Conservation (phyloP, 2,797 vertebrate species). For the Sparus aurata region DNA sequence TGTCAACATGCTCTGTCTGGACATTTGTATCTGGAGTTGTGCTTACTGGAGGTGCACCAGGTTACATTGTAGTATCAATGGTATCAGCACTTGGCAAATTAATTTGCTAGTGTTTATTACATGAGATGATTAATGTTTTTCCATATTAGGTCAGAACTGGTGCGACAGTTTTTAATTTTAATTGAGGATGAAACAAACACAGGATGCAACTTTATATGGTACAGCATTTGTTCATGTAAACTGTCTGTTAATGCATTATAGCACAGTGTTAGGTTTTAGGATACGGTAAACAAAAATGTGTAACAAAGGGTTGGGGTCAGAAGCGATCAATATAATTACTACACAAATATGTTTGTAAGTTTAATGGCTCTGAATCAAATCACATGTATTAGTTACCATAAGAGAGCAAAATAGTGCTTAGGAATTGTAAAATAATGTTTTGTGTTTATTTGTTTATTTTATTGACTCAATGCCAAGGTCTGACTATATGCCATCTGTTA, state of each 20-base stretch:
- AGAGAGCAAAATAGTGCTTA: background rate
- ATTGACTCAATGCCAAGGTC: background rate
- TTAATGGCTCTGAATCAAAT: background rate
- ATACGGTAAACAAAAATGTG: background rate
- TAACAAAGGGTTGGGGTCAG: no score
- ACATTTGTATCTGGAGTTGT: background rate
- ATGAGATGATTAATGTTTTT: background rate
- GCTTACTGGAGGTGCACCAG: background rate
- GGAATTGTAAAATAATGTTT: background rate
- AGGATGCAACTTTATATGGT: background rate
- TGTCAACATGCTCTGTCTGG: background rate
- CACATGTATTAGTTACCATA: background rate
- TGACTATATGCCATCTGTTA: background rate
- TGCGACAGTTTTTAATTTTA: background rate
- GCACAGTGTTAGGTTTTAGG: background rate
- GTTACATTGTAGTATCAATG: background rate
- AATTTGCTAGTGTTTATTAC: background rate
- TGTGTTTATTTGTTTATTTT: background rate
- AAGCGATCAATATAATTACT: background rate
- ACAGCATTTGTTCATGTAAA: background rate
- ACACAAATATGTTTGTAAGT: background rate
- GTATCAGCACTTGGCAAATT: background rate
- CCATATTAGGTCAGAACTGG: background rate
- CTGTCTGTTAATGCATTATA: background rate
- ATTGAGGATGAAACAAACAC: background rate